Evolutionary conservation across 1,140 invertebrate species (phyloP).

Genomic region (Formica exsecta): DNA sequence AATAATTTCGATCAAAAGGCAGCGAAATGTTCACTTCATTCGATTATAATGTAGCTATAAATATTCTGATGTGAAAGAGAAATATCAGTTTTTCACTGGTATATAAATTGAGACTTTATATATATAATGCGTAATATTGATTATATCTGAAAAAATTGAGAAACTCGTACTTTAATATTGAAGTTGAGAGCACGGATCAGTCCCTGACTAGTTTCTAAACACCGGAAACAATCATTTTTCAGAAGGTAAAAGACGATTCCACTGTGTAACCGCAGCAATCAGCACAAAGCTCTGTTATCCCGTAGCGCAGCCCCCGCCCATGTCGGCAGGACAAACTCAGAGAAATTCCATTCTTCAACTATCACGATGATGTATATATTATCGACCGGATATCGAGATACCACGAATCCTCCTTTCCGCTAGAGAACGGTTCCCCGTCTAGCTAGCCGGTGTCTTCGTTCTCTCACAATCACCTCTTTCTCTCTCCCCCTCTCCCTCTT

Average conservation of each 20-base stretch:
- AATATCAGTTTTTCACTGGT: neutral
- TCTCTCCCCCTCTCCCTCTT: neutral
- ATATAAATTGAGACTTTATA: neutral
- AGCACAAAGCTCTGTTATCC: slow-evolving; percentile 2
- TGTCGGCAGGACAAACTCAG: slow-evolving; percentile 7
- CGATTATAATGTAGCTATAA: neutral
- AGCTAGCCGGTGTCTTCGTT: slow-evolving; percentile 17
- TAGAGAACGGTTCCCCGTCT: slow-evolving; percentile 42
- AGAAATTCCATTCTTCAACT: slow-evolving; percentile 38
- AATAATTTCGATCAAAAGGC: neutral
- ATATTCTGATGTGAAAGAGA: neutral
- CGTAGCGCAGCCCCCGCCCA: slow-evolving; percentile 41
- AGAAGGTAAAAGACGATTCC: neutral
- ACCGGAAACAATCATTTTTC: neutral
- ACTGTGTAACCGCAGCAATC: neutral
- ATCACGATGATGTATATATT: slow-evolving; percentile 18
- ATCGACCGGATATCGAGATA: slow-evolving; percentile 51
- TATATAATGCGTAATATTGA: neutral
- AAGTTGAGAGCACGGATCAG: neutral
- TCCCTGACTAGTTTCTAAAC: neutral
- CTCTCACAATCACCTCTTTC: slow-evolving; percentile 39
- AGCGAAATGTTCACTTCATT: slow-evolving; percentile 9
- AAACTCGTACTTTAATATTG: slow-evolving; percentile 1
- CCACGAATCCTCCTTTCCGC: slow-evolving; percentile 45
- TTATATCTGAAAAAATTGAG: neutral